Evolutionary conservation across 2,888 invertebrate species (phyloP), one percentile per base, ranked within the genome.

Genomic region (Eupithecia dodoneata): DNA sequence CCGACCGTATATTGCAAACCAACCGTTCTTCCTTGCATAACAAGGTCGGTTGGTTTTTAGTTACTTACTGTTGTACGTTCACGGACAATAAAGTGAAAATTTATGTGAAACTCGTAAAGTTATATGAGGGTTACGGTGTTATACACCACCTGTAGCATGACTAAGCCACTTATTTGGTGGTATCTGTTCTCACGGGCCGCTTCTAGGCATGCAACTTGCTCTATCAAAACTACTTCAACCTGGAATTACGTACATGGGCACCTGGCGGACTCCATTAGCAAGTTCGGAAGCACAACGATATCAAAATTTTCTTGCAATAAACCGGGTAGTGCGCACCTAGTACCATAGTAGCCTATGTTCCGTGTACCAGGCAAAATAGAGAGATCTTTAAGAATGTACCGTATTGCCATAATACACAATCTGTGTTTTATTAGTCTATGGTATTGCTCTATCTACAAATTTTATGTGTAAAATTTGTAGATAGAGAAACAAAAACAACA

Each of bases 101-200:
- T 86, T 87, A 88, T 87, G 87, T 83, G 83, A 73, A 78, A 78
- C 83, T 86, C 86, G 86, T 89, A 88, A 89, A 87, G 84, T 84
- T 81, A 75, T 78, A 85, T 82, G 73, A 73, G 66, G 30, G 66
- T 75, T 78, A 79, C 77, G 77, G 81, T 78, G 80, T 81, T 76
- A 83, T 84, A 81, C 78, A 83, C 88, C 88, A 90, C 90, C 91
- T 91, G 90, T 90, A 86, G 90, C 85, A 81, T 79, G 75, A 79
- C 77, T 73, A 79, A 63, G 83, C 80, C 83, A 85, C 83, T 84
- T 84, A 83, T 78, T 79, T 76, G 81, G 81, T 80, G 79, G n/a
- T 45, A 70, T 70, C 70, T 18, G 13, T 80, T 82, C 79, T 83
- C 82, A 79, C 82, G 80, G 76, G 75, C 10, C 76, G 81, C 82